Base-by-base conservation (phyloP, 2,888 invertebrate species). In the Siphonodentalium dalli region DNA sequence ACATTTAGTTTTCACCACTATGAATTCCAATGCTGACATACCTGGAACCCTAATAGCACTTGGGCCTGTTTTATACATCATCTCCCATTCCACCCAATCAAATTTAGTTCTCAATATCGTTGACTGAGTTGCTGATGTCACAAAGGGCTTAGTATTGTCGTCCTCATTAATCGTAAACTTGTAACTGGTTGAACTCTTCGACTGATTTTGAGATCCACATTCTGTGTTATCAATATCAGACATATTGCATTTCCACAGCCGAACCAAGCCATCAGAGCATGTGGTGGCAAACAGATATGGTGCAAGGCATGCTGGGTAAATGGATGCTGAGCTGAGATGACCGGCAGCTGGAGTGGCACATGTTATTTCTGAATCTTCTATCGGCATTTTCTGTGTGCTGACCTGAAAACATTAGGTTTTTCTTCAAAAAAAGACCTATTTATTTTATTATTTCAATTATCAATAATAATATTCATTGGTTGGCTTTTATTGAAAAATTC, bases 271-370 rank as follows among this genome's bases (percentile, higher is more conserved):
- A 78, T 99, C 98, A 11, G 93, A 90, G 78, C 97, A 98, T 1
- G 96, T 95, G 0, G 97, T 96, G 0, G 93, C 91, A 55, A 99
- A 87, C 57, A 95, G 92, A 79, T 97, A 99, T 0, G 98, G 98
- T 0, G 98, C 95, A 74, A 95, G 88, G 82, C 98, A 99, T n/a
- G 97, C 97, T 4, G 98, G 97, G 83, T 98, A 98, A 72, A 99
- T 94, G 23, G 95, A 95, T 0, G 98, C 94, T 0, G 97, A 97
- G 78, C 96, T 94, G 37, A 98, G 85, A 81, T 98, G 98, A 0
- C 98, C 98, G 1, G 97, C 98, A 0, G 97, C 93, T 0, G 96
- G 93, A 0, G 92, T 89, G 0, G 95, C 96, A 81, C 93, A 93
- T 48, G 93, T 89, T 4, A 97, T 91, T 78, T 93, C 92, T 3